Base-by-base conservation (phyloP, 2,797 vertebrate genomes). In the Cyprinella venusta region DNA sequence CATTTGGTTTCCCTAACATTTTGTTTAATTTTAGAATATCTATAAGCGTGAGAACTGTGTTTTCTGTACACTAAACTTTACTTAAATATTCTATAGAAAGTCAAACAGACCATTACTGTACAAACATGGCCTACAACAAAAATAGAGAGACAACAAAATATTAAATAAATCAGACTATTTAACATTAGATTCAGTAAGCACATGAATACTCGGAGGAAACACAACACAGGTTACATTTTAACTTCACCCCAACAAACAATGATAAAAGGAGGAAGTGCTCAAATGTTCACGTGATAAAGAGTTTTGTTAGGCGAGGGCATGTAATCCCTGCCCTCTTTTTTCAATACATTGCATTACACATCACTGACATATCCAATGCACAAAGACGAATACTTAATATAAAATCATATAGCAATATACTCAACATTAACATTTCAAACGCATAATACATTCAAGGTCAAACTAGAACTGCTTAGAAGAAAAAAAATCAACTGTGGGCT, bases 201-300 rank as follows among this genome's bases (percentile, higher is more conserved):
- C 40, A 24, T 3, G 30, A 21, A 36, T 42, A 48, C 24, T 56
- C 30, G 59, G 65, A 45, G 38, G 18, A 52, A 45, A 70, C 70
- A 56, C 19, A 88, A 87, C 88, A 74, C 86, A 77, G 87, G 86
- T 94, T 91, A 93, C 40, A 90, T 80, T 94, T 94, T 93, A 94
- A 94, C 93, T 75, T 86, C 79, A 83, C 45, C 13, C 42, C 79
- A 85, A 65, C 83, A 87, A 84, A 68, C 72, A 56, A 84, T 71
- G 87, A 50, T 56, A 89, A 84, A 81, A 88, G 80, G 82, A 84
- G 86, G 80, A 91, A 89, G 84, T 86, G 85, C 26, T 63, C 10
- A 36, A 72, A 48, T 33, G 30, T 59, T 79, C 83, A 81, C 78
- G n/a, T 26, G 15, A 72, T 61, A 74, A 42, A 54, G 50, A 68